Conservation (phyloP, 2,888 invertebrate genomes). For the Nephrotoma appendiculata region DNA sequence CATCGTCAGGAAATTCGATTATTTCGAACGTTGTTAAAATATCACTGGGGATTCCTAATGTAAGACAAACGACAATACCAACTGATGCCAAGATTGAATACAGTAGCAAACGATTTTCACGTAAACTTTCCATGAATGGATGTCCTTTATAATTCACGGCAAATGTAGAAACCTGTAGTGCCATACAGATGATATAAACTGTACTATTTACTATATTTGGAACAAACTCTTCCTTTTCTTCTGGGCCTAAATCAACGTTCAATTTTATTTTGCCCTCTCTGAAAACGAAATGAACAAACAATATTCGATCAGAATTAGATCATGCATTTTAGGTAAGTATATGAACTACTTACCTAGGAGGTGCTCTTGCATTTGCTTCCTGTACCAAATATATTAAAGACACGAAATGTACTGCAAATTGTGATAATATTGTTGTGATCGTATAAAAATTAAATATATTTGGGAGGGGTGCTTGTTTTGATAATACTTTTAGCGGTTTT, state of each 20-base stretch:
- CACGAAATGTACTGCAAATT: constrained; percentile 89
- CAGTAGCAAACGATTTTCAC: constrained; percentile 80
- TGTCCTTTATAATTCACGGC: constrained; percentile 98
- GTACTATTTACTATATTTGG: constrained; percentile 94
- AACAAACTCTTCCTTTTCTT: constrained; percentile 74
- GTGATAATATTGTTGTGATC: constrained; percentile 81
- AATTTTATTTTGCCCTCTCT: constrained; percentile 44
- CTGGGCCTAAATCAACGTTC: constrained; percentile 41
- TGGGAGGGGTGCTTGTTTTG: constrained; percentile 86
- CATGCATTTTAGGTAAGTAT: background rate
- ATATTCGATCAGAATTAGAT: background rate
- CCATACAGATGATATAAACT: constrained; percentile 95
- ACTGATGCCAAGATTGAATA: constrained; percentile 81
- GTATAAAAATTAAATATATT: constrained; percentile 99
- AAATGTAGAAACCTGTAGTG: constrained; percentile 94
- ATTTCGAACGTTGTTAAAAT: constrained; percentile 86
- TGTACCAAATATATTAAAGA: constrained; percentile 81
- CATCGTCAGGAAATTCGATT: constrained; percentile 82
- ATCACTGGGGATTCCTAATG: constrained; percentile 73
- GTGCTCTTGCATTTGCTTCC: constrained; percentile 58
- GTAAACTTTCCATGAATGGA: constrained; percentile 96
- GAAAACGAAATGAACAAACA: constrained; percentile 13
- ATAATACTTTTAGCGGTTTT: constrained; percentile 87
- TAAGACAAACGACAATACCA: constrained; percentile 66
- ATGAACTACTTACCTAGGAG: constrained; percentile 43